Evolutionary conservation across 2,888 invertebrate genomes (phyloP), one percentile per base, ranked within the genome.

Genomic region (Dioctria rufipes): DNA sequence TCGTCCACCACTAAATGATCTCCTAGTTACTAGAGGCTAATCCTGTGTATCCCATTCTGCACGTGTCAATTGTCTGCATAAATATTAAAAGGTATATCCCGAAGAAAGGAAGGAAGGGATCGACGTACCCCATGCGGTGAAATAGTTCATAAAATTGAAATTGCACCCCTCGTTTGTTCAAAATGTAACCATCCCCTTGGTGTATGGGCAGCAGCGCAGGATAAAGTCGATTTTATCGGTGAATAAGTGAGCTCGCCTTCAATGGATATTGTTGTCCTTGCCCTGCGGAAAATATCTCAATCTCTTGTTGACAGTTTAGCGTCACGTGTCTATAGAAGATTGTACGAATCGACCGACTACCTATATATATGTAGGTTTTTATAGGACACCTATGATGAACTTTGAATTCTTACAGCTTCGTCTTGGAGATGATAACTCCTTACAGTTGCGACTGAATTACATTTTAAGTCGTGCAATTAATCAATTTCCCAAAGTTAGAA

Each of bases 1-100:
- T 80, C 60, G 82, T 84, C 84, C 83, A 84, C 84, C 83, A 84
- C 83, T 84, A 84, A 84, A 84, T 83, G 84, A 84, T 84, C 83
- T 84, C 83, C 83, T 83, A 81, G 83, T 82, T 82, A 83, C 84
- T 83, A 84, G 63, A 60, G 80, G 80, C 83, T 84, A 83, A 84
- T 84, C 84, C 82, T 77, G 78, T 81, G 80, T 83, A 84, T 83
- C 84, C 83, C 82, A 82, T 78, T 75, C 82, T 82, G 81, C 84
- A 84, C 84, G 84, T 84, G 84, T 60, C 84, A 82, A 83, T 84
- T 84, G 84, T 84, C 77, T 78, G 73, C 79, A 80, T 82, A 82
- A 80, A 80, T 82, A 80, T 79, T 79, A 79, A 80, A 82, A 79
- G 80, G 42, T 79, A 78, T 78, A 63, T 66, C 73, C 43, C 42